These are phyloP conservation scores for Rhyacichthys aspro DNA, from an alignment of 2,797 vertebrate species.

Conservation along the genomic window DNA sequence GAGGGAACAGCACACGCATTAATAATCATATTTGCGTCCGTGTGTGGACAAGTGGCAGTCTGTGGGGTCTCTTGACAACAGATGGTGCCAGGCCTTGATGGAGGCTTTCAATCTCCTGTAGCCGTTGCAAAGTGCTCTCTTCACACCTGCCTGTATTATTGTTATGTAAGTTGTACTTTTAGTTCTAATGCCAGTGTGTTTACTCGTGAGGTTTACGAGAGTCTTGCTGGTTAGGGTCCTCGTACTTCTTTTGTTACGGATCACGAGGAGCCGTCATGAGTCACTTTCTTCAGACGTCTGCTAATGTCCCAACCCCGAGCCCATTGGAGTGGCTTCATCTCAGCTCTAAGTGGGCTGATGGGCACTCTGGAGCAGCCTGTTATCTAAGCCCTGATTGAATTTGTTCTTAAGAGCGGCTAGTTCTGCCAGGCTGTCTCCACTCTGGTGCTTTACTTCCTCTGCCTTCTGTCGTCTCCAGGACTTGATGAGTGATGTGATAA, in stretches of 20 bases:
- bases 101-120: too few relatives aligned
- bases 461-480: not conserved
- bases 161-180: not conserved
- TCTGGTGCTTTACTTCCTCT: conserved; percentile 18
- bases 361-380: conserved; percentile 33
- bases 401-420: conserved; percentile 41
- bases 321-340: conserved; percentile 24
- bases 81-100: not conserved
- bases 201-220: not conserved
- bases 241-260: not conserved
- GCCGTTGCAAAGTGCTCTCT: not conserved
- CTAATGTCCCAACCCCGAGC: conserved; percentile 1
- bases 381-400: conserved; percentile 57
- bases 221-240: not conserved
- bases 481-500: conserved; percentile 44
- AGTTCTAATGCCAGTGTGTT: not conserved
- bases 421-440: conserved; percentile 41
- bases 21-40: conserved; percentile 24
- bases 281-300: not conserved
- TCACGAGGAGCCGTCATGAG: not conserved
- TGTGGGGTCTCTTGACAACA: not conserved
- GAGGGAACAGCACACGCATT: conserved; percentile 37
- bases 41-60: not conserved
- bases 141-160: not conserved
- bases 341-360: conserved; percentile 26